Conservation (phyloP, 2,888 invertebrate genomes). For the Andrena bicolor region DNA sequence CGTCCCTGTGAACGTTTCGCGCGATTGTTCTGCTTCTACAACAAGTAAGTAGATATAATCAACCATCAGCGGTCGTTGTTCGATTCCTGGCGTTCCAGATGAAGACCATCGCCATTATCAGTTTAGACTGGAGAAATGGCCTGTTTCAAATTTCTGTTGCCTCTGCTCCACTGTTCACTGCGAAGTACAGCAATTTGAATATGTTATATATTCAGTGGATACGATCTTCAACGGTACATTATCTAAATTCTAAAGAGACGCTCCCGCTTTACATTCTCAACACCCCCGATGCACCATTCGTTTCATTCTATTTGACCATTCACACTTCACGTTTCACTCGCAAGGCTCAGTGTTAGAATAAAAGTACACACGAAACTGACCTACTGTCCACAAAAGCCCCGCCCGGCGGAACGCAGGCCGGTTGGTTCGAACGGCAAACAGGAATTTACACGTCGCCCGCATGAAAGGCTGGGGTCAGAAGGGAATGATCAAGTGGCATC, state of each 20-base stretch:
- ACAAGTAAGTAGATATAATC: not conserved
- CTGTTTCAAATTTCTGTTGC: not conserved
- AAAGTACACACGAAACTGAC: constrained; percentile 19
- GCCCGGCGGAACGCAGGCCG: constrained; percentile 4
- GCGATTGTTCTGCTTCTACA: not conserved
- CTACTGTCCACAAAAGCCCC: constrained; percentile 4
- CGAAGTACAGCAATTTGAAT: too few species aligned
- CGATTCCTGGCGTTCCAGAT: not conserved
- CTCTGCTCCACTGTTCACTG: too few species aligned
- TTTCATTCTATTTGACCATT: not conserved
- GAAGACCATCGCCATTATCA: not conserved
- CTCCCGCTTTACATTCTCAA: too few species aligned
- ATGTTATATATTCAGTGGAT: too few species aligned
- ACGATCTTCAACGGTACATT: too few species aligned
- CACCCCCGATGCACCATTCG: not conserved
- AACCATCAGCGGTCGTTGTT: not conserved
- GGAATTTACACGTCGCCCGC: constrained; percentile 26
- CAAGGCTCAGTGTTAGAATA: not conserved
- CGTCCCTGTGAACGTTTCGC: not conserved
- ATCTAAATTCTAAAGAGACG: too few species aligned
- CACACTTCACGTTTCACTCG: too few species aligned
- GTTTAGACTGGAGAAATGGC: not conserved
- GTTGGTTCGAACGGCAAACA: not conserved
- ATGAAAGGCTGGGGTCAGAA: constrained; percentile 31
- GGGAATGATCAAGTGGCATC: constrained; percentile 49